A percentile compares a stretch with the other conserved stretches of the same genome.
phyloP scores from a whole-genome alignment of 2,113 vertebrate species.

The Labeo catla region DNA sequence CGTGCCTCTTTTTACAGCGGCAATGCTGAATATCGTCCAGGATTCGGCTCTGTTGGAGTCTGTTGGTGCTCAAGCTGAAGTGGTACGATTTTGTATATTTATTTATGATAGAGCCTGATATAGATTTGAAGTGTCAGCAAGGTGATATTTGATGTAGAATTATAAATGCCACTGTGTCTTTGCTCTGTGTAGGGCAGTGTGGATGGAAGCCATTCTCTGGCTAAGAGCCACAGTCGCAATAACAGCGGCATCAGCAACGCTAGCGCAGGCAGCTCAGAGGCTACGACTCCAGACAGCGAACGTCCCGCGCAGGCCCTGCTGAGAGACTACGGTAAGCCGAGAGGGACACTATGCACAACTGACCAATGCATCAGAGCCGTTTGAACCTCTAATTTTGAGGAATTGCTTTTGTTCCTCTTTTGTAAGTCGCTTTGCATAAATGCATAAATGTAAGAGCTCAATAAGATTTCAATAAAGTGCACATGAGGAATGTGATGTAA shows the following conservation, averaged over 20 bases:
- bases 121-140: background rate
- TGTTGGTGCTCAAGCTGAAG: constrained; percentile 83
- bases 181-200: constrained; percentile 55
- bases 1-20: constrained; percentile 73
- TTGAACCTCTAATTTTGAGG: background rate
- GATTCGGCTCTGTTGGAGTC: constrained; percentile 87
- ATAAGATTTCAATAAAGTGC: background rate
- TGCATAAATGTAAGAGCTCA: background rate
- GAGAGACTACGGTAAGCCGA: constrained; percentile 85
- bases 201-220: constrained; percentile 57
- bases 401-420: background rate
- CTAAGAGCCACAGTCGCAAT: constrained; percentile 87
- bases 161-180: background rate
- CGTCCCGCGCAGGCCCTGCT: constrained; percentile 86
- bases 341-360: background rate
- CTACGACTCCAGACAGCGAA: constrained; percentile 86
- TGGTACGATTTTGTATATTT: constrained; percentile 69
- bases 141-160: background rate
- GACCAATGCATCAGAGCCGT: background rate
- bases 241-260: constrained; percentile 87
- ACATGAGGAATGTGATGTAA: background rate
- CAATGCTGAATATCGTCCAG: constrained; percentile 91
- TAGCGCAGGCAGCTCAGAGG: constrained; percentile 85
- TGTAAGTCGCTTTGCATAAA: background rate
- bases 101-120: background rate